Percentiles rank a stretch among this genome's conserved stretches.
These are phyloP conservation scores for Tetragnatha montana DNA, from an alignment of 2,888 invertebrate species.

Conservation along the genomic window DNA sequence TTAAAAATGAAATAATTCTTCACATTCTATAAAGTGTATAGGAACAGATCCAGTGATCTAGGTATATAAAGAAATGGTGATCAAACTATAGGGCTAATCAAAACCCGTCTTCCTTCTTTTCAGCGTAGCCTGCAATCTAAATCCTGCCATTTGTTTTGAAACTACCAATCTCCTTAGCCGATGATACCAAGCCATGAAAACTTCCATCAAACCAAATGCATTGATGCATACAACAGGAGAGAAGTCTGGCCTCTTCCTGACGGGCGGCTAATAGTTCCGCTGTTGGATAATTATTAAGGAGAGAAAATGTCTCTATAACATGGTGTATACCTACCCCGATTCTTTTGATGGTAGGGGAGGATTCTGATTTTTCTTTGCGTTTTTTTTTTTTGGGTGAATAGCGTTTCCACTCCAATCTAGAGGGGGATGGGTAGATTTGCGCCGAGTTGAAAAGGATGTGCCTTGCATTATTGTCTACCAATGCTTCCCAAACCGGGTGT, in stretches of 20 bases:
- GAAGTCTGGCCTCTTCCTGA: constrained; percentile 42
- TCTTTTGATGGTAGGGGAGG: constrained; percentile 33
- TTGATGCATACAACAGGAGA: constrained; percentile 30
- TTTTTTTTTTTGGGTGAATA: neutral
- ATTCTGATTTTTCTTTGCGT: neutral
- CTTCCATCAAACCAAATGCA: constrained; percentile 8
- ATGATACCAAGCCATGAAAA: neutral
- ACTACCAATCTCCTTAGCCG: neutral
- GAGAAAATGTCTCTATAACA: constrained; percentile 50
- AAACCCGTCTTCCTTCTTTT: too few relatives aligned
- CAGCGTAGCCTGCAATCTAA: neutral
- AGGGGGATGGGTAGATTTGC: too few relatives aligned
- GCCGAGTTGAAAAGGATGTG: too few relatives aligned
- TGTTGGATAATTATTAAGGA: constrained; percentile 46
- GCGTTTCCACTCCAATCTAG: too few relatives aligned
- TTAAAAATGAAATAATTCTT: too few relatives aligned
- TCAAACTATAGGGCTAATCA: too few relatives aligned
- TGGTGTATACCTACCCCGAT: constrained; percentile 8
- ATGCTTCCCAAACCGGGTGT: too few relatives aligned
- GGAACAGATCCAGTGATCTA: too few relatives aligned
- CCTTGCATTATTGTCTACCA: too few relatives aligned
- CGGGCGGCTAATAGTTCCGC: constrained; percentile 46
- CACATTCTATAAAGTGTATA: too few relatives aligned
- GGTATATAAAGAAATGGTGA: too few relatives aligned
- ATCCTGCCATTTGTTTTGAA: neutral